Percentiles rank a stretch among this genome's conserved stretches.
phyloP scores from a whole-genome alignment of 2,888 invertebrate species.

The Nomada flava region DNA sequence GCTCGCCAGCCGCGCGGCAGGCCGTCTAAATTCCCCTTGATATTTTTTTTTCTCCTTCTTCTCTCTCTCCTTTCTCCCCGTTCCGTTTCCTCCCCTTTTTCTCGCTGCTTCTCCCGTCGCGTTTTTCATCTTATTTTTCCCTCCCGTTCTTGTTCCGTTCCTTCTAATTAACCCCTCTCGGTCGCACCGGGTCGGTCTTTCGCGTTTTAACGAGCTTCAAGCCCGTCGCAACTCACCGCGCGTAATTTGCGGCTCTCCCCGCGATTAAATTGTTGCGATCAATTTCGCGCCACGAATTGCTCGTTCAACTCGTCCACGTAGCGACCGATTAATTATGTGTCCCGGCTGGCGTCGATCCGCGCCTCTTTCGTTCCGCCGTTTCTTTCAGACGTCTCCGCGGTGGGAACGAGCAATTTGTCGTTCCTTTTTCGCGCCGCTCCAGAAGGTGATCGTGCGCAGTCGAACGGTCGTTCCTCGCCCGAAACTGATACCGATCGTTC shows the following conservation, averaged over 20 bases:
- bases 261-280: slow-evolving; percentile 61
- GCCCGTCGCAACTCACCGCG: slow-evolving; percentile 56
- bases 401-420: background rate
- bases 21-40: slow-evolving; percentile 43
- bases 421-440: background rate
- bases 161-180: slow-evolving; percentile 55
- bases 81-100: background rate
- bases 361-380: background rate
- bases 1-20: slow-evolving; percentile 14
- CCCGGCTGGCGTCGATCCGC: background rate
- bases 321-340: slow-evolving; percentile 37
- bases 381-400: background rate
- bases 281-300: slow-evolving; percentile 43
- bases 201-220: slow-evolving; percentile 61
- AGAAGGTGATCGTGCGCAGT: too few species aligned
- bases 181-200: slow-evolving; percentile 40
- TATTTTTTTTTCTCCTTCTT: slow-evolving; percentile 13
- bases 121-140: background rate
- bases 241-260: slow-evolving; percentile 49
- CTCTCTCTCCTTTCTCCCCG: background rate
- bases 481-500: slow-evolving; percentile 37
- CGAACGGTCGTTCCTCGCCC: background rate
- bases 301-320: slow-evolving; percentile 30
- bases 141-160: slow-evolving; percentile 23
- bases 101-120: background rate